Evolutionary conservation across 2,113 vertebrate genomes (phyloP), one percentile per base, ranked within the genome.

Genomic region (Bettongia penicillata): DNA sequence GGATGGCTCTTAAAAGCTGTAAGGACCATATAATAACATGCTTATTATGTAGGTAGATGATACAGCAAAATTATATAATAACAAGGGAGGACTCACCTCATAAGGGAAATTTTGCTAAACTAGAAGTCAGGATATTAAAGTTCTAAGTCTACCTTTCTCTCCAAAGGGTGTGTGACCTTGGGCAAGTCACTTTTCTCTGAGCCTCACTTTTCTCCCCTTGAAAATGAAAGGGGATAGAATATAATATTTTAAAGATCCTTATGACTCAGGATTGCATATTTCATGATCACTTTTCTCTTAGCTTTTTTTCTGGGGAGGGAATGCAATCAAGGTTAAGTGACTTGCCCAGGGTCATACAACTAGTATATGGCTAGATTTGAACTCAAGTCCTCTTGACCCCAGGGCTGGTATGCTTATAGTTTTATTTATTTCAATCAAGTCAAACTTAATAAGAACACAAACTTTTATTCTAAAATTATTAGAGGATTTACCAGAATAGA

Each of bases 1-100:
- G 99, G 91, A 99, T 98, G 8, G 99, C 99, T 97, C 98, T 98
- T 97, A 99, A 98, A 53, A 99, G 98, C 99, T 99, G 94, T 7
- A 91, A 92, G 61, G 11, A 28, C 0, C 19, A 91, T n/a, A 95
- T 22, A 53, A 37, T 51, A 51, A 89, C 5, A 4, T 0, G 43
- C 23, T 95, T 26, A 49, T 92, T 84, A 68, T 0, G 3, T 24
- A 51, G 51, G 61, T 19, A 93, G 53, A 61, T 91, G 50, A 93
- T 53, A 92, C 28, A 52, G 16, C 68, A 84, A 19, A 84, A 24
- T 25, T 31, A 12, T 53, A 53, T 19, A 8, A 84, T 10, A 43
- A n/a, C 8, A 19, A 43, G n/a, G 37, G n/a, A 43, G 19, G n/a
- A 43, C 6, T 43, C 68, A n/a, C 37, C 23, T 5, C 22, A 43